Base-by-base conservation (phyloP, 2,113 vertebrate species). In the Onychostoma macrolepis region DNA sequence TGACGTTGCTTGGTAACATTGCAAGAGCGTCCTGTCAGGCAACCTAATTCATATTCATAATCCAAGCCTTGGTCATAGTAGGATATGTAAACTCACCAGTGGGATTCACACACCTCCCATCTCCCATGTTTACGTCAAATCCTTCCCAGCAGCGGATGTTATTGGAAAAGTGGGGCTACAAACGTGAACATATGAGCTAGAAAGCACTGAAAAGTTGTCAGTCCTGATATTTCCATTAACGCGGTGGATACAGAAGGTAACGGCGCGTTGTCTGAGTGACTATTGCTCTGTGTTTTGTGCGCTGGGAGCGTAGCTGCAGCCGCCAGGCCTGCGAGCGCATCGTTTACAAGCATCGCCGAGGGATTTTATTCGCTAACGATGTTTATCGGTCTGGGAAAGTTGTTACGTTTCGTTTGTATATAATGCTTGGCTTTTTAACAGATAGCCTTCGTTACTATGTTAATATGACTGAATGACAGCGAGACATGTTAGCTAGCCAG, bases 111-210 rank as follows among this genome's bases (percentile, higher is more conserved):
- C 69, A 8, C 82, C 82, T 74, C 82, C 82, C 69, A 2, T 53
- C 67, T 58, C 67, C 43, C 75, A 50, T 56, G 6, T 86, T 91
- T 87, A 91, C 90, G 90, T 92, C 89, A 90, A 84, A 85, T 85
- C 87, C 85, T 74, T 69, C 81, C 83, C 72, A 85, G 58, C 72
- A 56, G 79, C 36, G 78, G 72, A 48, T 88, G 85, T 83, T 87
- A 83, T 28, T 83, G 65, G 65, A 87, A 84, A 80, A 56, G 33
- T 43, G 43, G 56, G 43, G 13, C 12, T 24, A 41, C 28, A 26
- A 74, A 33, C 82, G 45, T 50, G 5, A 71, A 83, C 65, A 28
- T 36, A 36, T 36, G 43, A 71, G 26, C 43, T 53, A 36, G 43
- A 71, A 83, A 83, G 7, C 61, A 13, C n/a, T 6, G 17, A 41